phyloP scores from a whole-genome alignment of 2,888 invertebrate species.

The Oligia latruncula region DNA sequence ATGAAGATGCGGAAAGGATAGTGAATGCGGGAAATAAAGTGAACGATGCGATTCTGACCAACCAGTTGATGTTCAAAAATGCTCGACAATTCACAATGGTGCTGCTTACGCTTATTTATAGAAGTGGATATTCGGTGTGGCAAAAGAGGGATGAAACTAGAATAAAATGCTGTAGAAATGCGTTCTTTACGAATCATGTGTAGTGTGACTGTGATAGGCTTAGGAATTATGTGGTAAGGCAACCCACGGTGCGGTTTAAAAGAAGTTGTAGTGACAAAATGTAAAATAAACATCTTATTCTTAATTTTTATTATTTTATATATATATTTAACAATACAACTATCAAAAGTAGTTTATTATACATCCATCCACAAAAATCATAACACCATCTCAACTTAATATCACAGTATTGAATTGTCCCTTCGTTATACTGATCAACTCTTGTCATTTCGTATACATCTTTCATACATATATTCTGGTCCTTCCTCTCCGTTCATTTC shows the following conservation, averaged over 20 bases:
- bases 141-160: no score
- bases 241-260: no score
- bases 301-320: background rate
- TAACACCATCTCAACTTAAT: background rate
- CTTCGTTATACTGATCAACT: background rate
- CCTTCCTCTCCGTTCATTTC: background rate
- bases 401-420: background rate
- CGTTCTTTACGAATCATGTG: no score
- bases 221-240: background rate
- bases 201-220: background rate
- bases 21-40: background rate
- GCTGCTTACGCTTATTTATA: no score
- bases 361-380: background rate
- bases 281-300: background rate
- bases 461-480: conserved; percentile 9
- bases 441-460: conserved; percentile 9
- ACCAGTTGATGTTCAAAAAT: no score
- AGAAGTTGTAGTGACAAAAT: no score
- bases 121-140: no score
- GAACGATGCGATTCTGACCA: no score
- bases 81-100: no score
- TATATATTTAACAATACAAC: background rate
- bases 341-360: background rate
- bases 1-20: no score
- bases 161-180: no score